These are phyloP conservation scores for Petromus typicus DNA, from an alignment of 2,113 vertebrate genomes.

Conservation along the genomic window DNA sequence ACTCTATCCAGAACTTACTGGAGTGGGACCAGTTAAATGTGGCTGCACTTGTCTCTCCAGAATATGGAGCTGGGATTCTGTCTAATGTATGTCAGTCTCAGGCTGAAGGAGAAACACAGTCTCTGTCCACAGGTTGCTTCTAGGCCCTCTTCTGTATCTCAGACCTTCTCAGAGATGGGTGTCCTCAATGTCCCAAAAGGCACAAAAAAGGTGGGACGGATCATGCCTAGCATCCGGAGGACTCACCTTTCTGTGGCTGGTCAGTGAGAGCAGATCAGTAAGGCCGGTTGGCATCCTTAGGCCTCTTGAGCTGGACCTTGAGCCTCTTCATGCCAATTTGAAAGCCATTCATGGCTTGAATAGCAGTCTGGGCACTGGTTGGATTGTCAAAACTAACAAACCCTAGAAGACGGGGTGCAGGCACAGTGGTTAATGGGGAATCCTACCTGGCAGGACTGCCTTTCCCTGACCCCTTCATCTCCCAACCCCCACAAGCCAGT, in stretches of 20 bases:
- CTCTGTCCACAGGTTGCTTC: background rate
- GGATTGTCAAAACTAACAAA: constrained; percentile 99
- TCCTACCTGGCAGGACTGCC: background rate
- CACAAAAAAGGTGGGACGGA: background rate
- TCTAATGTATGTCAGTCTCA: constrained; percentile 30
- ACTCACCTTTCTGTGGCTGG: constrained; percentile 90
- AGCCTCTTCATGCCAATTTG: constrained; percentile 99
- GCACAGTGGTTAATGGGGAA: constrained; percentile 25
- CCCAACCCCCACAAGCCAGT: background rate
- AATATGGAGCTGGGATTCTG: background rate
- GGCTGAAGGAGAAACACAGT: constrained; percentile 84
- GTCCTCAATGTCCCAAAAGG: background rate
- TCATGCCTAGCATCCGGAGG: background rate
- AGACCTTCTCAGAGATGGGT: constrained; percentile 36
- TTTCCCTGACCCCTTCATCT: background rate
- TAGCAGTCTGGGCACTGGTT: constrained; percentile 97
- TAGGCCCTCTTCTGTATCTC: too few species aligned
- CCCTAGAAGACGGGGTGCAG: constrained; percentile 84
- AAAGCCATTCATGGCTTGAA: constrained; percentile 99
- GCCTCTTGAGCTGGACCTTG: constrained; percentile 99
- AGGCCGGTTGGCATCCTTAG: constrained; percentile 98
- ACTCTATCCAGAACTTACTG: background rate
- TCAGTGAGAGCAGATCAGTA: constrained; percentile 91
- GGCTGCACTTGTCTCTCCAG: background rate
- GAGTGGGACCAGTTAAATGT: background rate